Evolutionary conservation across 2,797 vertebrate genomes (phyloP), one percentile per base, ranked within the genome.

Genomic region (Crenuchus spilurus): DNA sequence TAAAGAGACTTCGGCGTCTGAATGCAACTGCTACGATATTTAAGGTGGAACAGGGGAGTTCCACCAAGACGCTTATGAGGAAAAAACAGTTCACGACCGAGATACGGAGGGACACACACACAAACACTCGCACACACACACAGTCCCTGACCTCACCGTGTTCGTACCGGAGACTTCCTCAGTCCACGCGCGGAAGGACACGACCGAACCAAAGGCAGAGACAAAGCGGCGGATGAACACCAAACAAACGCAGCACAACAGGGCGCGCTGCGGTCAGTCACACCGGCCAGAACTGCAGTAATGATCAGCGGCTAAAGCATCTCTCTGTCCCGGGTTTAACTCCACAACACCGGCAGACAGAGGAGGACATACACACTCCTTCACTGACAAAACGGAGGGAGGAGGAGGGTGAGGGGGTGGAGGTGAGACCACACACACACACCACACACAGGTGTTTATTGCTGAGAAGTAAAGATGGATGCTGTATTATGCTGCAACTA

Each of bases 391-490:
- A n/a, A n/a, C n/a, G n/a, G 6, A 13, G 42, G 85, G 90, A 87
- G 90, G 86, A 88, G 73, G 82, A 84, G 79, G 77, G 81, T 83
- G 77, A 76, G 85, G 81, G 89, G 68, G 84, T 83, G 77, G 75
- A 85, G 81, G 89, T 66, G 84, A 91, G 31, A 31, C 28, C 52
- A 18, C 42, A n/a, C 42, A 16, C 42, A 46, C 13, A n/a, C 41
- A 13, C 41, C n/a, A n/a, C n/a, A n/a, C n/a, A n/a, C n/a, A n/a
- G n/a, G n/a, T n/a, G n/a, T n/a, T n/a, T n/a, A n/a, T n/a, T n/a
- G n/a, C n/a, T n/a, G n/a, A n/a, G n/a, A n/a, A n/a, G n/a, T n/a
- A n/a, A n/a, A n/a, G n/a, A n/a, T n/a, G n/a, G n/a, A n/a, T n/a
- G n/a, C n/a, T n/a, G n/a, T n/a, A n/a, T n/a, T n/a, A n/a, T n/a